Base-by-base conservation (phyloP, 2,113 vertebrate species). In the Pyrgilauda ruficollis region DNA sequence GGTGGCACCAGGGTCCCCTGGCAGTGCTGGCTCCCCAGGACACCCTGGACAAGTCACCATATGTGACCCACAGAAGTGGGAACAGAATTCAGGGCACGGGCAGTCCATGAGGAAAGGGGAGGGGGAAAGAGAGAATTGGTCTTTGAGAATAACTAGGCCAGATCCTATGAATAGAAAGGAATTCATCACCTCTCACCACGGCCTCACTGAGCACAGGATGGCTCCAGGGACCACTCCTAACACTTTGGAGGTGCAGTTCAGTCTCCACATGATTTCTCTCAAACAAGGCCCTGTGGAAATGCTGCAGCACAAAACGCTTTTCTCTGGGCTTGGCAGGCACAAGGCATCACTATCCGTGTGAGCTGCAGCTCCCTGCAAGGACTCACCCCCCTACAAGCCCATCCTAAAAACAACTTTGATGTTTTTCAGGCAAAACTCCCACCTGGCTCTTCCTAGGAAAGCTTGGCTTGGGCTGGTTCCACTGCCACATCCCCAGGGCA, bases 161-260 rank as follows among this genome's bases (percentile, higher is more conserved):
- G 89, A 15, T 79, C 61, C 89, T 94, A 73, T 91, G 92, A 95
- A 95, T 91, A 96, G 89, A 83, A 87, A 59, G 43, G 74, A 94
- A 93, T 93, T 93, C 43, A 41, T 95, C 89, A 93, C 78, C 37
- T 78, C 81, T 85, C 37, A 69, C 7, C 5, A 39, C 0, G 1
- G 83, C 69, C 92, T 78, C 56, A 11, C 49, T 70, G 80, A 39
- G 74, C 83, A 52, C 73, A 22, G 58, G 63, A 7, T 62, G 85
- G 37, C 89, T 91, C 87, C 46, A 66, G 94, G 59, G 91, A 76
- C 81, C 68, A 10, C 35, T 88, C 33, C 83, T 31, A 26, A 77
- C 88, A 41, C 86, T 73, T 68, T 14, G 49, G 91, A 91, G 93
- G 89, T 94, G 46, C 67, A 89, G 89, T 83, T 96, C 81, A 91